Evolutionary conservation across 1,140 invertebrate species (phyloP), one percentile per base, ranked within the genome.

Genomic region (Eupristina koningsbergeri): DNA sequence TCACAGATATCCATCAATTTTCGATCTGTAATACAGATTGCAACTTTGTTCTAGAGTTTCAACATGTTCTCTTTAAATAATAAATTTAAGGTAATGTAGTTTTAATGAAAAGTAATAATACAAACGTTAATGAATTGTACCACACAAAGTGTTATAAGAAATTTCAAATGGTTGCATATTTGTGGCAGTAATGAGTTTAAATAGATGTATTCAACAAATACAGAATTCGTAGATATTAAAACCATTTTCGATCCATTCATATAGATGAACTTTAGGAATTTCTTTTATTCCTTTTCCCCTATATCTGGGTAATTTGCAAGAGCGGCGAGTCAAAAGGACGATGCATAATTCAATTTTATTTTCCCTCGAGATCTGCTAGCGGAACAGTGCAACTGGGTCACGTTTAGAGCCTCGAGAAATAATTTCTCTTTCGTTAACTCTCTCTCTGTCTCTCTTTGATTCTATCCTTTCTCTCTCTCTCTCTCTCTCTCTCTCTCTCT

Each of bases 321-420:
- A 17, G 34, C 15, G 64, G 9, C 17, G 79, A 71, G 61, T 87
- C 80, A 83, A 81, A 75, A 78, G 69, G 74, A 69, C 50, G 50
- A 84, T 86, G 81, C 83, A 83, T 88, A 85, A 89, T 87, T 87
- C 86, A 87, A 87, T 88, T 87, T 87, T 78, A 82, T 86, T 78
- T 63, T 61, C 61, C 58, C 75, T 63, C 31, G 17, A 53, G 80
- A 39, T 58, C 19, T 15, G 73, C n/a, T 34, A 19, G 63, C 31
- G 50, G 15, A 47, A 26, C 39, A 29, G 81, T 22, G n/a, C 63
- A 85, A 82, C 58, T 82, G 77, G 78, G 77, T 81, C 79, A 84
- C 34, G 71, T 63, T 81, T 29, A 74, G 73, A 83, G 76, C 50
- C 78, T 85, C 71, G 81, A 83, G 80, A 82, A 86, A 86, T 67